Base-by-base conservation (phyloP, 35 echinoderm and acorn worm genomes). In the Stichopus chloronotus region DNA sequence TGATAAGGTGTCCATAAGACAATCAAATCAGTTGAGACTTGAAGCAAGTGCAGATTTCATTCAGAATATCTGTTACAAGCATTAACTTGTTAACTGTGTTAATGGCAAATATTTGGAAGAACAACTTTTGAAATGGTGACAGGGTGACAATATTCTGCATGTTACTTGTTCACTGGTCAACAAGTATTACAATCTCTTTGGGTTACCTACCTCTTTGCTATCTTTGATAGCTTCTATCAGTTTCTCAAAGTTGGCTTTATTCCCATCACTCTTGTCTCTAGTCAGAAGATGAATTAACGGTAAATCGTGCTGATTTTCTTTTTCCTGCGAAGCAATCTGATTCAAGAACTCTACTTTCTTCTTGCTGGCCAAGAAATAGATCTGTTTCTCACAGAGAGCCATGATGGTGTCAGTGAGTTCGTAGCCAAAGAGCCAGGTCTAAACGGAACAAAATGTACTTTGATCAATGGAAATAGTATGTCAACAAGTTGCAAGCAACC, bases 401-500 rank as follows among this genome's bases (percentile, higher is more conserved):
- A 94, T 98, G 77, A 98, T 91, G 17, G 94, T 96, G 72, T 96
- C 97, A 13, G 97, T 98, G 3, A 98, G 78, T 87, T 98, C 97
- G 72, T 98, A 98, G 80, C 97, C 97, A 91, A 98, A 98, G 65
- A 98, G 74, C 97, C 97, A 98, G 8, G 97, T 98, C 97, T 98
- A 43, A 6, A 81, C 30, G 30, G 30, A 43, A 43, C 91, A 16
- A 68, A 13, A 63, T 52, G 80, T 81, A 8, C n/a, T 63, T 21
- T 6, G 17, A 3, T 72, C 22, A 16, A 72, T 43, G 30, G 30
- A 43, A 43, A 43, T 43, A 43, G 30, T 3, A 43, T 43, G 30
- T 43, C 30, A 43, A 43, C 30, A 43, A 43, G 30, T 43, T 43
- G 30, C 30, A 43, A 43, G 30, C 30, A 3, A 43, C 0, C 1